phyloP scores from a whole-genome alignment of 2,888 invertebrate genomes.

The Oscheius sp. region DNA sequence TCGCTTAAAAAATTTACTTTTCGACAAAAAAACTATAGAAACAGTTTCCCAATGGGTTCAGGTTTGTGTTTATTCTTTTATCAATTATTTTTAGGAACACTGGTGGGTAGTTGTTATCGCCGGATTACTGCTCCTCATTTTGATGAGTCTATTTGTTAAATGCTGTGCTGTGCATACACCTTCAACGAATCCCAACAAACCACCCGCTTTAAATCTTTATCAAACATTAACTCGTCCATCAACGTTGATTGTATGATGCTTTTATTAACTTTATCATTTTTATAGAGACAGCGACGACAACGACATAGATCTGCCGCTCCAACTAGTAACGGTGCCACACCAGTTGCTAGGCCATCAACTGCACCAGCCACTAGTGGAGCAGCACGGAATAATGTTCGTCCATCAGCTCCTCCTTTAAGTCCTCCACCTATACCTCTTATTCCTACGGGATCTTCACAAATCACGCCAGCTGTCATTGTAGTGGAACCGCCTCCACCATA shows the following conservation, averaged over 20 bases:
- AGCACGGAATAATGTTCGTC: slow-evolving; percentile 38
- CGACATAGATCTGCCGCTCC: slow-evolving; percentile 48
- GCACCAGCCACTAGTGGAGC: slow-evolving; percentile 34
- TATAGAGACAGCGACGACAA: slow-evolving; percentile 50
- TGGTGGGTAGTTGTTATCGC: slow-evolving; percentile 95
- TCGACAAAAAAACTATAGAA: slow-evolving; percentile 65
- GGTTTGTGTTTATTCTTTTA: slow-evolving; percentile 17
- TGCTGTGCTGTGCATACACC: slow-evolving; percentile 99
- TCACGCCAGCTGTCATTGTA: slow-evolving; percentile 46
- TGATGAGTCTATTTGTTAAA: slow-evolving; percentile 98
- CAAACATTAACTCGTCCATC: slow-evolving; percentile 77
- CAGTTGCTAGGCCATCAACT: slow-evolving; percentile 16
- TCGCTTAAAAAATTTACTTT: slow-evolving; percentile 79
- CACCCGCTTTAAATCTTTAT: slow-evolving; percentile 89
- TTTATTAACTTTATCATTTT: not conserved
- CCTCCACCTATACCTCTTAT: slow-evolving; percentile 30
- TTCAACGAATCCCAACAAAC: slow-evolving; percentile 95
- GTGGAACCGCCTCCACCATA: slow-evolving; percentile 61
- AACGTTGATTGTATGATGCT: slow-evolving; percentile 55
- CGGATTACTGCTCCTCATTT: slow-evolving; percentile 87
- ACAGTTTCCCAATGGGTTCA: slow-evolving; percentile 63
- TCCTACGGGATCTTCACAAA: slow-evolving; percentile 21
- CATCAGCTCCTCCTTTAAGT: slow-evolving; percentile 47
- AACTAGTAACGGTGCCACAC: not conserved
- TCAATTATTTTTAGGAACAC: slow-evolving; percentile 76